Evolutionary conservation across 2,888 invertebrate species (phyloP).

Genomic region (Aporophyla nigra): DNA sequence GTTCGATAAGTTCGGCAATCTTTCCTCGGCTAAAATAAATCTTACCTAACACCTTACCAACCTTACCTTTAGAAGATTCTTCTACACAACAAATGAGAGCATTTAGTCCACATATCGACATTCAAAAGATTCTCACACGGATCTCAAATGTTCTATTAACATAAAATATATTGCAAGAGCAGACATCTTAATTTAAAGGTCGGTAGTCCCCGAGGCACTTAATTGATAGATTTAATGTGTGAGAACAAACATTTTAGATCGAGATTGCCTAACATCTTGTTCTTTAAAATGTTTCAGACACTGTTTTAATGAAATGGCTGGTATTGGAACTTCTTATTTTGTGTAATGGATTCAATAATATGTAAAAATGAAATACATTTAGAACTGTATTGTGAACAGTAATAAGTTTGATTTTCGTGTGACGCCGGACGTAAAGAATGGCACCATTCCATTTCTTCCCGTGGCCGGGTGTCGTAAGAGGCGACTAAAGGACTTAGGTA

Average conservation of each 20-base stretch:
- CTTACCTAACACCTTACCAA: neutral
- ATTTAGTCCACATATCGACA: constrained; percentile 8
- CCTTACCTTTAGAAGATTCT: neutral
- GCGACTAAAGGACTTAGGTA: too few relatives aligned
- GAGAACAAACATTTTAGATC: constrained; percentile 57
- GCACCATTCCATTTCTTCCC: too few relatives aligned
- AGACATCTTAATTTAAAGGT: constrained; percentile 69
- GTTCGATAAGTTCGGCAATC: too few relatives aligned
- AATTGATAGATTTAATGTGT: constrained; percentile 58
- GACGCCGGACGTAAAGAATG: too few relatives aligned
- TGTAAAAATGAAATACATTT: neutral
- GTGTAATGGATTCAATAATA: neutral
- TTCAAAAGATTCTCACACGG: constrained; percentile 41
- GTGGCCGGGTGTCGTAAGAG: too few relatives aligned
- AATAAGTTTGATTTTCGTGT: too few relatives aligned
- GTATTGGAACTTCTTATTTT: neutral
- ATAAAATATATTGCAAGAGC: constrained; percentile 38
- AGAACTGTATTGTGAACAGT: neutral
- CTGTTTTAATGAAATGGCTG: neutral
- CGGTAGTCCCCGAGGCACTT: constrained; percentile 64
- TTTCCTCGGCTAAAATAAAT: neutral
- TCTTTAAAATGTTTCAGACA: neutral
- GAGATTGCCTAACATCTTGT: constrained; percentile 21
- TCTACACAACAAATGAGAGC: neutral
- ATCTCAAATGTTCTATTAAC: constrained; percentile 40